A percentile compares a stretch with the other conserved stretches of the same genome.
phyloP scores from a whole-genome alignment of 2,113 vertebrate genomes.

The Labeo catla region DNA sequence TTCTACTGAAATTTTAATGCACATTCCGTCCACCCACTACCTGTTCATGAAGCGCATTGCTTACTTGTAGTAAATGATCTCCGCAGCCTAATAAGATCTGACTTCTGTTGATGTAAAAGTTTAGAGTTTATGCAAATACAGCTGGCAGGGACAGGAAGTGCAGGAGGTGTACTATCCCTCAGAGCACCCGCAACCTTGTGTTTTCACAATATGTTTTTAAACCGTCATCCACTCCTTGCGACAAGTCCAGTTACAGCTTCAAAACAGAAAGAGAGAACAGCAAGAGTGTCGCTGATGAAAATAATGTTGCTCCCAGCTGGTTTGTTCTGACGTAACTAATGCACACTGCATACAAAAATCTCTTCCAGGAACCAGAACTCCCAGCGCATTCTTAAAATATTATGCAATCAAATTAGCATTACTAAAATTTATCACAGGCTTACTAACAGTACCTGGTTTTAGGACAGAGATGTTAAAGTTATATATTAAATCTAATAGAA shows the following conservation, averaged over 20 bases:
- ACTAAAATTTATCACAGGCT: not conserved
- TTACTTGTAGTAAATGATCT: constrained; percentile 11
- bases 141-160: constrained; percentile 35
- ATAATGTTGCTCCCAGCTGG: not conserved
- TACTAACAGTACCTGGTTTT: not conserved
- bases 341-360: not conserved
- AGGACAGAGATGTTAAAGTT: not conserved
- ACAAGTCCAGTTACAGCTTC: not conserved
- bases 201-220: not conserved
- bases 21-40: not conserved
- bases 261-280: not conserved
- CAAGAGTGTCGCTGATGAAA: not conserved
- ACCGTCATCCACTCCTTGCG: not conserved
- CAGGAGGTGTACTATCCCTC: not conserved
- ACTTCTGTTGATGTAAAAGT: constrained; percentile 63
- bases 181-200: not conserved
- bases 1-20: constrained; percentile 21
- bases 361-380: not conserved
- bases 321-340: not conserved
- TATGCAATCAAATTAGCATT: not conserved
- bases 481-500: not conserved
- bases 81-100: constrained; percentile 60
- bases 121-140: constrained; percentile 49
- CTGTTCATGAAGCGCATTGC: not conserved
- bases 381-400: not conserved